Evolutionary conservation across 1,140 invertebrate genomes (phyloP).

Genomic region (Aphaenogaster ashmeadi): DNA sequence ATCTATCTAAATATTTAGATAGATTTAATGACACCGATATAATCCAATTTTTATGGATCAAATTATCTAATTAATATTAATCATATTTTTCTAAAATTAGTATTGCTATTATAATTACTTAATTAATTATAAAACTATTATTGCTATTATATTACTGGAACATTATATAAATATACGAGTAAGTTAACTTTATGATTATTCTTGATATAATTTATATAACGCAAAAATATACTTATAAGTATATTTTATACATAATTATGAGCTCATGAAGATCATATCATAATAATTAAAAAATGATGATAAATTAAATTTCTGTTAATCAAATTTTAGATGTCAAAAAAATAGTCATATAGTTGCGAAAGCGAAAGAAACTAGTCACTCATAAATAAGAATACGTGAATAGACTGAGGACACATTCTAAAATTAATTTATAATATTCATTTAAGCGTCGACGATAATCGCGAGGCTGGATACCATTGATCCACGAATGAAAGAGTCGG

Average conservation of each 20-base stretch:
- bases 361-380: neutral
- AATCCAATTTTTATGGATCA: neutral
- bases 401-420: neutral
- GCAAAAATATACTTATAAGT: no score
- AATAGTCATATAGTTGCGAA: neutral
- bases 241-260: no score
- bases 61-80: conserved; percentile 18
- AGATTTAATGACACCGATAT: neutral
- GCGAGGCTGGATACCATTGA: neutral
- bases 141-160: no score
- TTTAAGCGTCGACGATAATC: neutral
- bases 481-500: neutral
- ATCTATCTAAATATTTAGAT: no score
- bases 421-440: neutral
- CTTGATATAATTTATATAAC: neutral
- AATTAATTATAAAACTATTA: no score
- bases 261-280: no score
- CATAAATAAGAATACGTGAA: neutral
- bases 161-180: neutral
- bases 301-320: neutral
- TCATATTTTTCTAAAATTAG: neutral
- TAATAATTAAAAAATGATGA: no score
- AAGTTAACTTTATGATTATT: conserved; percentile 10
- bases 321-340: neutral
- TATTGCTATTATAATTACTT: neutral